phyloP scores from a whole-genome alignment of 92 coral and sea anemone genomes.

The Pocillopora grandis region DNA sequence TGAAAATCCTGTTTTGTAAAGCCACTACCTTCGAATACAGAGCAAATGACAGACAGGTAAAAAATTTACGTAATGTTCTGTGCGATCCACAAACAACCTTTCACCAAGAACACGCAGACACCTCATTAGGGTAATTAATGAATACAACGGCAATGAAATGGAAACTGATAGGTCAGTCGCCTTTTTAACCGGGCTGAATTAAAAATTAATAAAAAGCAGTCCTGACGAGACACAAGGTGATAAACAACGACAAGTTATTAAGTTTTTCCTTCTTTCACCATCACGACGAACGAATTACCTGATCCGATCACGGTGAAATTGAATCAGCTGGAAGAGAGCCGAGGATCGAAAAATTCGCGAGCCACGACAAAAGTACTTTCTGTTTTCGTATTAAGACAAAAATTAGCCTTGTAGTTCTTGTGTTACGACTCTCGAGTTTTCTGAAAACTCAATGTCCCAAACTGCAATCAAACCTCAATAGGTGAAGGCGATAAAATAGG shows the following conservation, averaged over 20 bases:
- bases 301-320: not conserved
- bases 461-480: not conserved
- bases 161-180: not conserved
- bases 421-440: not conserved
- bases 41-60: not conserved
- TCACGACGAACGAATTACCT: not conserved
- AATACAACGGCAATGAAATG: constrained; percentile 9
- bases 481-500: not conserved
- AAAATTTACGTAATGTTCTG: not conserved
- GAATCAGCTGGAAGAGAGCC: not conserved
- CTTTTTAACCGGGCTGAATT: not conserved
- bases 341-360: not conserved
- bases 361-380: not conserved
- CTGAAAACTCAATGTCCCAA: not conserved
- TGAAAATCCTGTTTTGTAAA: not conserved
- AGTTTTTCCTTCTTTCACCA: not conserved
- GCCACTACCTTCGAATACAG: not conserved
- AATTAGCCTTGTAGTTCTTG: not conserved
- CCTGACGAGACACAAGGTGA: constrained; percentile 1
- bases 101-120: not conserved
- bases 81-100: not conserved
- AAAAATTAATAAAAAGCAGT: constrained; percentile 18
- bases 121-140: constrained; percentile 19
- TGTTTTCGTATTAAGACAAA: not conserved
- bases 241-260: not conserved